Evolutionary conservation across 2,797 vertebrate genomes (phyloP), one percentile per base, ranked within the genome.

Genomic region (Adelosebastes latens): DNA sequence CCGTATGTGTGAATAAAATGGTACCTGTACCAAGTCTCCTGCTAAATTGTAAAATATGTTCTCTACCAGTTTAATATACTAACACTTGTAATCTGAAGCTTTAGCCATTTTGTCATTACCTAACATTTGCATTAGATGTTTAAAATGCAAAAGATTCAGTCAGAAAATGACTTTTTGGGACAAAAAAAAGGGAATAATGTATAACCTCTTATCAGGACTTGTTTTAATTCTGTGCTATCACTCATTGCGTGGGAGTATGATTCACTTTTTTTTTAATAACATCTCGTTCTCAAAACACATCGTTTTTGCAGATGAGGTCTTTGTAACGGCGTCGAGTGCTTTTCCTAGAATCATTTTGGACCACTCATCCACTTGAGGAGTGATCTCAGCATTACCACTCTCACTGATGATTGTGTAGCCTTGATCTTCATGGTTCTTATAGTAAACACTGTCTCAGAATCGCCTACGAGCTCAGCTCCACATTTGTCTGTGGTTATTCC

Each of bases 341-440:
- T 73, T 85, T 67, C 80, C 68, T 31, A 62, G 64, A 72, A 46
- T 83, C 75, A 8, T 75, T 85, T 87, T 84, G 11, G 69, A 84
- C 86, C 87, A 75, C 84, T 92, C 89, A 89, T 86, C 87, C 89
- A 83, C 85, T n/a, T n/a, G n/a, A n/a, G n/a, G n/a, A n/a, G n/a
- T n/a, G n/a, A n/a, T n/a, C n/a, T n/a, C n/a, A n/a, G n/a, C n/a
- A n/a, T n/a, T n/a, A n/a, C n/a, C n/a, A n/a, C n/a, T n/a, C n/a
- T n/a, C n/a, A n/a, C n/a, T n/a, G 86, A 83, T 73, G 82, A 85
- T 88, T 80, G 46, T 39, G 42, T 12, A 87, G 86, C 81, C 76
- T 90, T 84, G 83, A 86, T 89, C 83, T 71, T 60, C 42, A 14
- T 27, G 62, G 42, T 81, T 78, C 62, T 79, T 68, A 78, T 81